phyloP scores from a whole-genome alignment of 2,113 vertebrate genomes.

The Petaurus breviceps region DNA sequence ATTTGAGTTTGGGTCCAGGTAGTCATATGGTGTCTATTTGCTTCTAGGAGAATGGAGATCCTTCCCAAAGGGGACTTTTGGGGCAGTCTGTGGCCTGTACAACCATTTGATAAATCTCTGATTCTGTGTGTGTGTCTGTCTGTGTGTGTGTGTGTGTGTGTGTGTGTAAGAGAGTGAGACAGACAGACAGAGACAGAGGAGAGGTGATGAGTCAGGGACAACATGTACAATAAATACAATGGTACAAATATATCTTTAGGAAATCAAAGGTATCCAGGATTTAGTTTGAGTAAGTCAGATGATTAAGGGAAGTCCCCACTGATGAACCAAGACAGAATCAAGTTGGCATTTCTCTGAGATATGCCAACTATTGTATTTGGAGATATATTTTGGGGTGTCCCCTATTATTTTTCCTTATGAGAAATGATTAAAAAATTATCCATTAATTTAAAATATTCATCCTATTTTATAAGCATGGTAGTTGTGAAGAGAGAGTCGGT shows the following conservation, averaged over 20 bases:
- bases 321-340: background rate
- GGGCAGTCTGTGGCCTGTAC: background rate
- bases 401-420: background rate
- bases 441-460: background rate
- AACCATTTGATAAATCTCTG: background rate
- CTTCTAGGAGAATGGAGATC: background rate
- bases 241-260: background rate
- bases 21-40: background rate
- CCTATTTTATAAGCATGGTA: background rate
- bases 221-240: background rate
- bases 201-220: background rate
- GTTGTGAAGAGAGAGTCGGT: background rate
- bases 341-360: background rate
- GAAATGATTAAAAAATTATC: background rate
- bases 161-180: no score
- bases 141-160: no score
- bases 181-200: background rate
- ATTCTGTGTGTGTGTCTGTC: background rate
- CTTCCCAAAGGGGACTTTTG: background rate
- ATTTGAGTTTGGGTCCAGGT: background rate
- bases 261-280: background rate
- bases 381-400: background rate
- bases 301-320: background rate
- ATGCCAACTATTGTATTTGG: background rate
- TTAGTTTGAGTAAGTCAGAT: background rate